These are phyloP conservation scores for Amazona guildingii DNA, from an alignment of 2,113 vertebrate genomes.

Conservation along the genomic window DNA sequence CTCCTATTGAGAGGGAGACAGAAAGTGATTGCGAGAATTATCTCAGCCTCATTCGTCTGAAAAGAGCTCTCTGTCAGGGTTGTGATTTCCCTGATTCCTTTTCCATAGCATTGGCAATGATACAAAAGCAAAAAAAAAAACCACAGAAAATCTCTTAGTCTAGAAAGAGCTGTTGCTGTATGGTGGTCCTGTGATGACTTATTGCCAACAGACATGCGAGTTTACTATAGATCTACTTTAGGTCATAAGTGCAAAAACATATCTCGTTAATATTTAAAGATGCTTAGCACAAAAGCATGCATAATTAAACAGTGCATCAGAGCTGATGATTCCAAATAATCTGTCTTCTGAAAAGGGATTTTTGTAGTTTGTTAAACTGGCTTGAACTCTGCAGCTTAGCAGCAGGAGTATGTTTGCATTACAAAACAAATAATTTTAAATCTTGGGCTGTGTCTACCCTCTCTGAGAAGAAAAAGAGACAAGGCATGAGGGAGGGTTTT, in stretches of 20 bases:
- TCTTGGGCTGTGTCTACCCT: not conserved
- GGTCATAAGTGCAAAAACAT: slow-evolving; percentile 67
- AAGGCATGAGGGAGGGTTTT: not conserved
- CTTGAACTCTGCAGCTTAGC: slow-evolving; percentile 62
- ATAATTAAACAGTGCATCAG: slow-evolving; percentile 75
- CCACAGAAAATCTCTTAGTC: not conserved
- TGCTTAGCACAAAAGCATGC: slow-evolving; percentile 73
- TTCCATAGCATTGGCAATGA: not conserved
- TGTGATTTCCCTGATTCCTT: slow-evolving; percentile 20
- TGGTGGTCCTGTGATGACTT: not conserved
- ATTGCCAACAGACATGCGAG: slow-evolving; percentile 39
- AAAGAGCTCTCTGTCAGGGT: not conserved
- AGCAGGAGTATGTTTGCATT: slow-evolving; percentile 48
- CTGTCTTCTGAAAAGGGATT: slow-evolving; percentile 72
- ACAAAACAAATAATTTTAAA: slow-evolving; percentile 66
- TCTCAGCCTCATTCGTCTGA: not conserved
- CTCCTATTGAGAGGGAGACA: not conserved
- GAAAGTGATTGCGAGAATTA: not conserved
- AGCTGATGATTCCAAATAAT: slow-evolving; percentile 70
- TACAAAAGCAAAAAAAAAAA: not conserved
- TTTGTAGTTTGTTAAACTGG: slow-evolving; percentile 74
- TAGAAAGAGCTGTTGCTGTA: not conserved
- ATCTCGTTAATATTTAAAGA: slow-evolving; percentile 77
- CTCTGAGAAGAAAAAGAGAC: not conserved
- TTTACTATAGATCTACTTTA: slow-evolving; percentile 47